A percentile compares a stretch with the other conserved stretches of the same genome.
phyloP scores from a whole-genome alignment of 2,797 vertebrate genomes.

The Sternotherus odoratus region DNA sequence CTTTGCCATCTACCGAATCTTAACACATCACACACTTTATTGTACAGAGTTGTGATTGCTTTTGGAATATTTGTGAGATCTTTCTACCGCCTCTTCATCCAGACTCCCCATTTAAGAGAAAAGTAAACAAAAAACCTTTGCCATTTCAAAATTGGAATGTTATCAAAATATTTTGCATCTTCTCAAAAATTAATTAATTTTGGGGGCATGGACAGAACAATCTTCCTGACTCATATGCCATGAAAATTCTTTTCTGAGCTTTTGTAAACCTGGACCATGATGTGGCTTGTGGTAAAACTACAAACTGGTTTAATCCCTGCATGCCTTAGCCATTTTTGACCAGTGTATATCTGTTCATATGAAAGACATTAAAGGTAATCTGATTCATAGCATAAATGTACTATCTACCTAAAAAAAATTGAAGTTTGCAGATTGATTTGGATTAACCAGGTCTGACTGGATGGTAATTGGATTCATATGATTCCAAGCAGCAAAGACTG shows the following conservation, averaged over 20 bases:
- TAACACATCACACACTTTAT: not conserved
- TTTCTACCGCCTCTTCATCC: not conserved
- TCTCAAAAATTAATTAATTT: not conserved
- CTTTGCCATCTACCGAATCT: not conserved
- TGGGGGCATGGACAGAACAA: not conserved
- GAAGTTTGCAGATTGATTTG: not conserved
- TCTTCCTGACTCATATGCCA: constrained; percentile 7
- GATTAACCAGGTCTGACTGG: not conserved
- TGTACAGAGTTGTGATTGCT: not conserved
- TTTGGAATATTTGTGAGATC: not conserved
- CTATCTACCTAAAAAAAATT: rapidly evolving
- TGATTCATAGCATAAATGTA: not conserved
- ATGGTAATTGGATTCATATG: not conserved
- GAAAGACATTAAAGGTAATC: not conserved
- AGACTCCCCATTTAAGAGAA: not conserved
- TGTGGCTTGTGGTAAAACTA: not conserved
- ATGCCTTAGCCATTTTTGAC: not conserved
- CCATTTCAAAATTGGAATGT: not conserved
- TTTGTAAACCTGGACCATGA: not conserved
- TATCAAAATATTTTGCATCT: not conserved
- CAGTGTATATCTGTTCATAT: not conserved
- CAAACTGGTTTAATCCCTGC: not conserved
- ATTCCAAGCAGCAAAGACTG: not conserved
- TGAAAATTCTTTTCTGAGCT: not conserved
- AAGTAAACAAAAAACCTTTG: not conserved